Conservation (phyloP, 2,113 vertebrate species). For the Sisor rabdophorus region DNA sequence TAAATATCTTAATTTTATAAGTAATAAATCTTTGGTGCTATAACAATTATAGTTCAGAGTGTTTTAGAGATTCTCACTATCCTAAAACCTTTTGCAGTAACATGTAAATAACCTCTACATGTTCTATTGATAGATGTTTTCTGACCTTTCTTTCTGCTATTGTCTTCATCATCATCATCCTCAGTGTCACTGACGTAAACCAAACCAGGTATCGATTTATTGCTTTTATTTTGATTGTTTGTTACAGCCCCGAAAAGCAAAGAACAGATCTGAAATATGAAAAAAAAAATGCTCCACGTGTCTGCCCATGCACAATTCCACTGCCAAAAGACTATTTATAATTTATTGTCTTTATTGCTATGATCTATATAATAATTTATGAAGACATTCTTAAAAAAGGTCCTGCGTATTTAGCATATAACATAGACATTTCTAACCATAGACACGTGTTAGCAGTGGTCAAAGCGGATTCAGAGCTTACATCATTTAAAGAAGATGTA, state of each 20-base stretch:
- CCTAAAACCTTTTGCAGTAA: not conserved
- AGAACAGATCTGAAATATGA: conserved; percentile 72
- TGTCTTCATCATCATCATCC: conserved; percentile 55
- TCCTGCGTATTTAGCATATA: not conserved
- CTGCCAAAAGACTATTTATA: too few relatives aligned
- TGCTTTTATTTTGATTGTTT: conserved; percentile 45
- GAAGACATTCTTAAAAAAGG: not conserved
- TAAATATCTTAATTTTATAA: too few relatives aligned
- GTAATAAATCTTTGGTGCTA: not conserved
- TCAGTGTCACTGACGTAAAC: conserved; percentile 77
- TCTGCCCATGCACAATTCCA: not conserved
- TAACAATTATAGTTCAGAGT: not conserved
- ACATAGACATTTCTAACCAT: conserved; percentile 12
- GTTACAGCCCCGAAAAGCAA: conserved; percentile 82
- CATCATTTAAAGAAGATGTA: not conserved
- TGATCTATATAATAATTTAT: not conserved
- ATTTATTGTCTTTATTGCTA: too few relatives aligned
- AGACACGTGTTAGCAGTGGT: conserved; percentile 16
- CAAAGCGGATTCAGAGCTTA: not conserved
- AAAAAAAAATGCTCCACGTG: not conserved
- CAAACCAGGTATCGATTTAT: conserved; percentile 57
- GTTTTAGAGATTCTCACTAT: too few relatives aligned
- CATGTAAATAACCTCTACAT: not conserved
- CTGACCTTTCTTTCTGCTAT: conserved; percentile 21
- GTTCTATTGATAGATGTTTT: not conserved